Evolutionary conservation across 2,888 invertebrate species (phyloP).

Genomic region (Protula sp.): DNA sequence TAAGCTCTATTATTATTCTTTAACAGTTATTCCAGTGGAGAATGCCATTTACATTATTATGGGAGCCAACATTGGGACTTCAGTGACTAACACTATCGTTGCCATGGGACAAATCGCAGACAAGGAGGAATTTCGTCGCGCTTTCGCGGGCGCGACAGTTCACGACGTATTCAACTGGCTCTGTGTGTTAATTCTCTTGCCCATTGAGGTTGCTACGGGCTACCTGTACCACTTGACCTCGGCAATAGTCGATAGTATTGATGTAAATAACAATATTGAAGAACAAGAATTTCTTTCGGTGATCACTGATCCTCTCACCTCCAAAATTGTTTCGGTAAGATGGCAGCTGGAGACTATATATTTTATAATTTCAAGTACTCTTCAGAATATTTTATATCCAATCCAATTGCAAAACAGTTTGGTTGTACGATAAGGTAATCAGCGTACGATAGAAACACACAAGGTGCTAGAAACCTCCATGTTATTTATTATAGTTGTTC

Average conservation of each 20-base stretch:
- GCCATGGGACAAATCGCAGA: conserved; percentile 50
- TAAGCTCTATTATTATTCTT: no score
- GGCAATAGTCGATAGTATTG: conserved; percentile 19
- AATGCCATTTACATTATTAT: conserved; percentile 59
- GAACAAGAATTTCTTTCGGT: conserved; percentile 51
- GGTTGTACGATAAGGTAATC: no score
- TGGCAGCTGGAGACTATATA: not conserved
- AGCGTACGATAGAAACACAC: no score
- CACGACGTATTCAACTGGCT: conserved; percentile 61
- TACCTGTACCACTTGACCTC: conserved; percentile 41
- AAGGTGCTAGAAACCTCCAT: no score
- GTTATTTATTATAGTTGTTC: no score
- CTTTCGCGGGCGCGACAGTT: conserved; percentile 57
- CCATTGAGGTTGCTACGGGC: conserved; percentile 55
- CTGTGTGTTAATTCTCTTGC: conserved; percentile 56
- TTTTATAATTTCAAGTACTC: not conserved
- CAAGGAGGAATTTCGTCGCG: conserved; percentile 55
- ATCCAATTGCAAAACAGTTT: no score
- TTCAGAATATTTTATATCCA: no score
- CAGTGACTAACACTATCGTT: conserved; percentile 59
- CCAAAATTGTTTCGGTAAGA: conserved; percentile 53
- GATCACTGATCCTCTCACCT: conserved; percentile 55
- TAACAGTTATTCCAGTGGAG: conserved; percentile 48
- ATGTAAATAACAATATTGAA: conserved; percentile 21
- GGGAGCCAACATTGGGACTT: no score